Base-by-base conservation (phyloP, 2,113 vertebrate genomes). In the Leptobrachium leishanense region DNA sequence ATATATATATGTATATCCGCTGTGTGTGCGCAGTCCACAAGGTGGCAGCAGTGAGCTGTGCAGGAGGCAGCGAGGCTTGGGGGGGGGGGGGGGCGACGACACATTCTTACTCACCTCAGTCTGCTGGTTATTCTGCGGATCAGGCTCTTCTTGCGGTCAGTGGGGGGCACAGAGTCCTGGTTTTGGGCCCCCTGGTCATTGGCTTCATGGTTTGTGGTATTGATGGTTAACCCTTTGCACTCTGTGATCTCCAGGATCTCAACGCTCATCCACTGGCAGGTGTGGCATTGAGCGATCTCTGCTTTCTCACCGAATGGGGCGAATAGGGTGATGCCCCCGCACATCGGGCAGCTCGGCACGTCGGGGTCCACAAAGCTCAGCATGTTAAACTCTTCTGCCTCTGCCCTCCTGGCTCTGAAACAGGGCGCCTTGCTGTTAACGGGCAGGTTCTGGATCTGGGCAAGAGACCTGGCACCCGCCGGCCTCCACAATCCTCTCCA, bases 231-330 rank as follows among this genome's bases (percentile, higher is more conserved):
- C 42, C 5, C 42, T 5, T 43, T 42, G 20, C 20, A 7, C 3
- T 74, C 71, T 39, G 43, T 6, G 5, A 50, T 11, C 64, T 80
- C 68, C 68, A 72, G 54, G 1, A 72, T 43, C 11, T 72, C 80
- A 13, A 40, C 68, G 2, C 80, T 72, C 13, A 72, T n/a, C 80
- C 80, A 82, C 42, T 76, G 59, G 15, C 63, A 81, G 1, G 80
- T 75, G 46, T 76, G 78, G 53, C 78, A 80, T n/a, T 80, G 78
- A 2, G 71, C 74, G 13, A 80, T 74, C 68, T 80, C 78, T 2
- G 72, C 78, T 2, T 80, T 74, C 20, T 43, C 3, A 5, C 80
- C 80, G 2, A 76, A 82, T 40, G 80, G 80, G 62, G 50, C 46
- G 12, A 39, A 82, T 0, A 67, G 42, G 11, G 80, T 76, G 6